Base-by-base conservation (phyloP, 2,888 invertebrate species). In the Rhingia campestris region DNA sequence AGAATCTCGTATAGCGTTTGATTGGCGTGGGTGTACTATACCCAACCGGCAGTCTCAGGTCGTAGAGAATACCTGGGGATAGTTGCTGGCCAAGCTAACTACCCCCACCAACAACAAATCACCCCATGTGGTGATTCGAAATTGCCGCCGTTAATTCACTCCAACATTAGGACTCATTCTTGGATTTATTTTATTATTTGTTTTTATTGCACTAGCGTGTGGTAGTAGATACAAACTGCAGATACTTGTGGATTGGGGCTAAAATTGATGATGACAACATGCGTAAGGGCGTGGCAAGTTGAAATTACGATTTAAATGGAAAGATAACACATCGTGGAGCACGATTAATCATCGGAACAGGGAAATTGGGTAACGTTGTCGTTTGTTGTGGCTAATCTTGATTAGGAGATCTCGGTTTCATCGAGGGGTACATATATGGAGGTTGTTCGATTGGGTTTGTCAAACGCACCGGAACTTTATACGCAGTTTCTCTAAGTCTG, bases 221-320 rank as follows among this genome's bases (percentile, higher is more conserved):
- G 22, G 22, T 45, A 77, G 74, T 82, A 69, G 63, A 61, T 70
- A 72, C 41, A 54, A 61, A 67, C 9, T 56, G 66, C 72, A 33
- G 61, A 61, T 67, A 53, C 56, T 64, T 32, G 51, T 58, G 53
- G 22, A 22, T 22, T 22, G 22, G 22, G 22, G 56, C 37, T 67
- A 61, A 69, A 82, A 82, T 82, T 77, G 67, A 82, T 77, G 81
- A 82, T 82, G 77, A 82, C 82, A 82, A 77, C 82, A 77, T 77
- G 82, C 67, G 77, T 73, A 77, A 77, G 77, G 82, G 77, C 63
- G 82, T 77, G 77, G 73, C 58, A 7, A 35, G 37, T 69, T n/a
- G 7, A 47, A 54, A 43, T 14, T 54, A 41, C 66, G 66, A 73
- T 67, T 39, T 56, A 6, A 22, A 61, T 12, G 22, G 33, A 39